phyloP scores from a whole-genome alignment of 2,797 vertebrate genomes.

The Hoplostethus mediterraneus region DNA sequence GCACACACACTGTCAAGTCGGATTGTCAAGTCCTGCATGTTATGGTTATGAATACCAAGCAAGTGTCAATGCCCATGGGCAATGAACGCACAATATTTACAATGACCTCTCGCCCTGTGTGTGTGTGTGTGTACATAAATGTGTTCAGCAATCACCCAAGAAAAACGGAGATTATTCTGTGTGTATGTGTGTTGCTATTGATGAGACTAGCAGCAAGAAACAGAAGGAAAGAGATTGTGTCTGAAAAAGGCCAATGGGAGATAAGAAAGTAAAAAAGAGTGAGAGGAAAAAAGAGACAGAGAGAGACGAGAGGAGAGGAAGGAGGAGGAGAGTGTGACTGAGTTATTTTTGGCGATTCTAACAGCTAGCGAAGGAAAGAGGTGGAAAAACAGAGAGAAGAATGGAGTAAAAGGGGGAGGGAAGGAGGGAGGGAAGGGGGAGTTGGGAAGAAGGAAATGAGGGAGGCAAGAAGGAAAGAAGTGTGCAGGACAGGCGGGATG shows the following conservation, averaged over 20 bases:
- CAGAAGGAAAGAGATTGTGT: slow-evolving; percentile 31
- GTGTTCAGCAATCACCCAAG: slow-evolving; percentile 60
- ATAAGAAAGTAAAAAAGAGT: neutral
- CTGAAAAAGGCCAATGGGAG: slow-evolving; percentile 25
- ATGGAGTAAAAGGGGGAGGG: slow-evolving; percentile 10
- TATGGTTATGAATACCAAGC: slow-evolving; percentile 81
- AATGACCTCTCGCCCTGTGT: slow-evolving; percentile 74
- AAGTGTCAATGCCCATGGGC: slow-evolving; percentile 67
- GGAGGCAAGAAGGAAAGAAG: neutral
- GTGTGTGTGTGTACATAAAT: slow-evolving; percentile 46
- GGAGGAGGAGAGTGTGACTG: neutral
- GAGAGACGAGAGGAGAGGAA: neutral
- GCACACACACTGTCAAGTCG: slow-evolving; percentile 11
- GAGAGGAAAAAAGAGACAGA: neutral
- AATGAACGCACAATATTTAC: slow-evolving; percentile 79
- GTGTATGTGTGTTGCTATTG: slow-evolving; percentile 40
- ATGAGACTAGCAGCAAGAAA: slow-evolving; percentile 38
- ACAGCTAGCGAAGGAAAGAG: slow-evolving; percentile 25
- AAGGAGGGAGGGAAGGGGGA: neutral
- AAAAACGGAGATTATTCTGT: slow-evolving; percentile 65
- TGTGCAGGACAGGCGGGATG: too few relatives aligned
- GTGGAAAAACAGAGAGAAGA: slow-evolving; percentile 29
- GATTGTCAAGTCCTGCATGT: slow-evolving; percentile 64
- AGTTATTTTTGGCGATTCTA: slow-evolving; percentile 25
- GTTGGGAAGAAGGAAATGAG: neutral